phyloP scores from a whole-genome alignment of 2,797 vertebrate species.

The Naso thynnoides region DNA sequence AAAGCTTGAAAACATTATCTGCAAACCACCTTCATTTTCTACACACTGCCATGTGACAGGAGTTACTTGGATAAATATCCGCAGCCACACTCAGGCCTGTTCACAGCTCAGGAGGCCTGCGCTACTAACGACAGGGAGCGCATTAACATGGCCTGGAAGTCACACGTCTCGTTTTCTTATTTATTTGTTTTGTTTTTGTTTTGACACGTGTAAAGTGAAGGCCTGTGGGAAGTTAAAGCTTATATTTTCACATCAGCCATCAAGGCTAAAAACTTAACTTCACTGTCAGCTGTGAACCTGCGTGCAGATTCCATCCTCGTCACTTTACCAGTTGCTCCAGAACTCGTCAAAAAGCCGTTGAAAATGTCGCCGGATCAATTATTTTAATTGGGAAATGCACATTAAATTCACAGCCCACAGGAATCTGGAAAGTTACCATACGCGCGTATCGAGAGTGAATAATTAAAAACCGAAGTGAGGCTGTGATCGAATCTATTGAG shows the following conservation, averaged over 20 bases:
- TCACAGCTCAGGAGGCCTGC: background rate
- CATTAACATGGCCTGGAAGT: background rate
- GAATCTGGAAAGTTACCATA: too few species aligned
- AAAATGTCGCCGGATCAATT: background rate
- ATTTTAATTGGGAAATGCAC: background rate
- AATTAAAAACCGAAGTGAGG: too few species aligned
- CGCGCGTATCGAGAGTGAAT: too few species aligned
- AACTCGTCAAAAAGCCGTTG: background rate
- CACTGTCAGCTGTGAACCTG: background rate
- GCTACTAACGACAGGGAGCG: background rate
- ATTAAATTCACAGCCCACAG: background rate
- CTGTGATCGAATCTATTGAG: too few species aligned
- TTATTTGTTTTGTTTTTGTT: too few species aligned
- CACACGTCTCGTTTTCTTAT: background rate
- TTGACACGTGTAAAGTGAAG: too few species aligned
- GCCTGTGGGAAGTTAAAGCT: background rate
- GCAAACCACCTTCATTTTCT: conserved; percentile 52
- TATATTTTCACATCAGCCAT: background rate
- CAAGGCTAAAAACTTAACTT: background rate
- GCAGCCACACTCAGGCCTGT: background rate
- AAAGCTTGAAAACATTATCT: conserved; percentile 60
- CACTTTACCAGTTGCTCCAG: background rate
- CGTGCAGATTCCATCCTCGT: background rate
- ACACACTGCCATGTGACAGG: conserved; percentile 6
- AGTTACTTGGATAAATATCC: background rate